These are phyloP conservation scores for Caenorhabditis sinica DNA, from an alignment of 2,888 invertebrate genomes.

Conservation along the genomic window DNA sequence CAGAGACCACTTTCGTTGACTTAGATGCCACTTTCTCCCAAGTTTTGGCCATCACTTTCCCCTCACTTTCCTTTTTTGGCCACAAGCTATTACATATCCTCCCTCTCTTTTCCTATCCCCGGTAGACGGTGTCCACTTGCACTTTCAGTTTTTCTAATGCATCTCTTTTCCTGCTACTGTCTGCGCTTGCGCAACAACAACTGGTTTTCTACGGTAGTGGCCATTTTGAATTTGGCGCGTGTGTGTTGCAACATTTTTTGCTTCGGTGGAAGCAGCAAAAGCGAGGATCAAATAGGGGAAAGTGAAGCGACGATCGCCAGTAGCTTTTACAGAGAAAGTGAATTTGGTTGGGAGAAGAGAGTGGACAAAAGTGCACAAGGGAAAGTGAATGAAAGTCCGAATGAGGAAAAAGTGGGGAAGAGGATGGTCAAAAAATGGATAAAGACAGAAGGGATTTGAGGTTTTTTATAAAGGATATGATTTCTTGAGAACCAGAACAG, in stretches of 20 bases:
- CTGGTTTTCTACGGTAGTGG: slow-evolving; percentile 45
- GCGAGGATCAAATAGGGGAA: slow-evolving; percentile 57
- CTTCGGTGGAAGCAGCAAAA: slow-evolving; percentile 39
- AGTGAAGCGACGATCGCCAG: slow-evolving; percentile 52
- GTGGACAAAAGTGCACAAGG: slow-evolving; percentile 52
- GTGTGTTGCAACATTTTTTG: slow-evolving; percentile 57
- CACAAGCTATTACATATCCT: slow-evolving; percentile 49
- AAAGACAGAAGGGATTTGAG: neutral
- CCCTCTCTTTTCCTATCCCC: neutral
- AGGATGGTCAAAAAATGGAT: neutral
- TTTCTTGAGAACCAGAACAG: too few species aligned
- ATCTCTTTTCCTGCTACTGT: slow-evolving; percentile 22
- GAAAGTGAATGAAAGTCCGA: slow-evolving; percentile 37
- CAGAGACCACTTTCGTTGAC: slow-evolving; percentile 30
- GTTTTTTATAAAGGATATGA: too few species aligned
- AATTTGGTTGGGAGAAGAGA: slow-evolving; percentile 14
- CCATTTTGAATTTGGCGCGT: slow-evolving; percentile 59
- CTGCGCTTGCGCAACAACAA: slow-evolving; percentile 57
- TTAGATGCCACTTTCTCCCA: slow-evolving; percentile 40
- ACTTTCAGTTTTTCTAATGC: slow-evolving; percentile 55
- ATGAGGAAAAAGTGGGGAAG: slow-evolving; percentile 17
- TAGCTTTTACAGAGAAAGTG: slow-evolving; percentile 49
- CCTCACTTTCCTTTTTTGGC: slow-evolving; percentile 39
- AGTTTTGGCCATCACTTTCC: slow-evolving; percentile 48
- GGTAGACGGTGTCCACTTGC: slow-evolving; percentile 58